Evolutionary conservation across 2,113 vertebrate genomes (phyloP), one percentile per base, ranked within the genome.

Genomic region (Camelus dromedarius): DNA sequence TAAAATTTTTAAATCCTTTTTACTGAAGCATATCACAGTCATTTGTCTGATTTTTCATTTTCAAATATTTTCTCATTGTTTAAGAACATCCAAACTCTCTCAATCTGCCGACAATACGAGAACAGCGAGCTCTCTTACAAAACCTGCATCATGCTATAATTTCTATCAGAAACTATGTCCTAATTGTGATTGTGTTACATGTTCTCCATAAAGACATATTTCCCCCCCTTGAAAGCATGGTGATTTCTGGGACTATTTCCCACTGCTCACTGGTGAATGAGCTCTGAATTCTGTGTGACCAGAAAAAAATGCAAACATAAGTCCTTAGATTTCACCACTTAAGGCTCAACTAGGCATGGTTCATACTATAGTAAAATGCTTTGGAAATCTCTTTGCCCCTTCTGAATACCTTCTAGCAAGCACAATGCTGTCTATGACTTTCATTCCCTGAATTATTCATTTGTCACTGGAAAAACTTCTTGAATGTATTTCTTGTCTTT

Each of bases 401-500:
- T 82, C 86, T 46, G 3, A 0, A 52, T 54, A 28, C 75, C 86
- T 46, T 90, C 24, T 14, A 92, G 18, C 1, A 5, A 60, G 22
- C 93, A 96, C 73, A 79, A 94, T 72, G 70, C 89, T 91, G 54
- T 58, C 97, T 97, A 64, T 89, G 95, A 88, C 50, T 97, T 97
- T 54, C 48, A 77, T 19, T 70, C 80, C 84, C 70, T 87, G 92
- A 97, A 96, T 97, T 96, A 97, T 81, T 94, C 94, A 96, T 69
- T 91, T 97, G 80, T 97, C 94, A 93, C 84, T 95, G 32, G 58
- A 84, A 89, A 97, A 98, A n/a, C 0, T 96, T 98, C 81, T 96
- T 98, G 86, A 97, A 96, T 77, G 83, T 92, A 83, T 89, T 97
- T 97, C 96, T 96, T 97, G 97, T 98, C 94, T 91, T 76, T 97